Base-by-base conservation (phyloP, 2,888 invertebrate species). In the Argyresthia albistria region DNA sequence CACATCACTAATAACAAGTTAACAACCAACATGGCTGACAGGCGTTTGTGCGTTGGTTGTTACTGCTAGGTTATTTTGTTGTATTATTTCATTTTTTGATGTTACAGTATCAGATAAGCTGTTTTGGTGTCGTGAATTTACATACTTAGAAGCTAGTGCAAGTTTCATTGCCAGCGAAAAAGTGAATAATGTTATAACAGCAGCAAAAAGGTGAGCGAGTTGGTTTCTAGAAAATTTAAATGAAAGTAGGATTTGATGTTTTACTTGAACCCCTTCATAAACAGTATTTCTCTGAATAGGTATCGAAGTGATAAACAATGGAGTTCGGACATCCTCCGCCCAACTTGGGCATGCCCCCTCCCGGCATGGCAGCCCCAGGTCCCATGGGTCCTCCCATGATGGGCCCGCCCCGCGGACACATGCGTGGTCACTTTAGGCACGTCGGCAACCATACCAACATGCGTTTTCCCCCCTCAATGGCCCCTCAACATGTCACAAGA, bases 401-500 rank as follows among this genome's bases (percentile, higher is more conserved):
- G 63, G 70, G 73, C 60, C 49, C 50, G 11, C 66, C 81, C 56
- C 80, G 82, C 57, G 70, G 87, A 62, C 78, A 80, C 73, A 80
- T 81, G 67, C 82, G 87, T 62, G 87, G 80, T 72, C 80, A 75
- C 59, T 87, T 84, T 78, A 82, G 84, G 60, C 82, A 83, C 25
- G 25, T 25, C 25, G 25, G 25, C 73, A 80, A 76, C 70, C 11
- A 25, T 14, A 82, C 84, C 67, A 86, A 87, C 70, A 79, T 86
- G 80, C 82, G 88, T 59, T 86, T 87, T 63, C 25, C 86, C 87
- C 61, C 80, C 87, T 59, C 83, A 83, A 68, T 86, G 87, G 59
- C 86, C 87, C 10, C 89, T 93, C 87, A 92, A 92, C 51, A 93
- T 93, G 92, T 92, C 92, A 47, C 91, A 94, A 68, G 94, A 94